Evolutionary conservation across 2,113 vertebrate genomes (phyloP).

Genomic region (Pachypanchax playfairii): DNA sequence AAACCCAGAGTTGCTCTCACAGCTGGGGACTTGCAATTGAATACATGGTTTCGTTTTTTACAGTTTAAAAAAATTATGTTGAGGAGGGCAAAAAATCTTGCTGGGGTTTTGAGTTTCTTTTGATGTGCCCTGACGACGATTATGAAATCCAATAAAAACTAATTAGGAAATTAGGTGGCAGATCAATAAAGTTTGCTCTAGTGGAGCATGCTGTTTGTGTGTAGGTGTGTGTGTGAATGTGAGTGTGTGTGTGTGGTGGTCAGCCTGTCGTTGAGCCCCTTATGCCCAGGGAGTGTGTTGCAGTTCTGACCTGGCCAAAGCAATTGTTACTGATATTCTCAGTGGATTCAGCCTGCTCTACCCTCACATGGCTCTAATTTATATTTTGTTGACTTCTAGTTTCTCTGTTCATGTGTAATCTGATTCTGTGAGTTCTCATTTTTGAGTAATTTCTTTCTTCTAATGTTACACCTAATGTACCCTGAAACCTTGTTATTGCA

Average conservation of each 20-base stretch:
- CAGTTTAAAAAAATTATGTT: constrained; percentile 77
- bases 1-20: constrained; percentile 61
- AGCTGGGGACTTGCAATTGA: constrained; percentile 77
- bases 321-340: constrained; percentile 80
- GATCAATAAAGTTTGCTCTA: constrained; percentile 80
- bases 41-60: constrained; percentile 78
- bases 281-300: constrained; percentile 62
- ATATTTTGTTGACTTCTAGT: constrained; percentile 77
- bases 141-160: constrained; percentile 86
- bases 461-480: constrained; percentile 79
- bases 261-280: constrained; percentile 55
- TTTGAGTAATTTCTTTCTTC: constrained; percentile 75
- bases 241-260: constrained; percentile 43
- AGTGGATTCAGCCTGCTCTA: constrained; percentile 67
- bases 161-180: constrained; percentile 82
- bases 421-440: constrained; percentile 72
- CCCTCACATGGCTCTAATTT: constrained; percentile 76
- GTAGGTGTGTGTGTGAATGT: constrained; percentile 24
- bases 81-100: constrained; percentile 81
- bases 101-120: constrained; percentile 81
- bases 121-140: constrained; percentile 82
- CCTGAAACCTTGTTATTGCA: constrained; percentile 73
- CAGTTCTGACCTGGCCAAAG: constrained; percentile 76
- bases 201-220: constrained; percentile 66
- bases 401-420: constrained; percentile 68